phyloP scores from a whole-genome alignment of 2,797 vertebrate species.

The Steatocranus sp. region DNA sequence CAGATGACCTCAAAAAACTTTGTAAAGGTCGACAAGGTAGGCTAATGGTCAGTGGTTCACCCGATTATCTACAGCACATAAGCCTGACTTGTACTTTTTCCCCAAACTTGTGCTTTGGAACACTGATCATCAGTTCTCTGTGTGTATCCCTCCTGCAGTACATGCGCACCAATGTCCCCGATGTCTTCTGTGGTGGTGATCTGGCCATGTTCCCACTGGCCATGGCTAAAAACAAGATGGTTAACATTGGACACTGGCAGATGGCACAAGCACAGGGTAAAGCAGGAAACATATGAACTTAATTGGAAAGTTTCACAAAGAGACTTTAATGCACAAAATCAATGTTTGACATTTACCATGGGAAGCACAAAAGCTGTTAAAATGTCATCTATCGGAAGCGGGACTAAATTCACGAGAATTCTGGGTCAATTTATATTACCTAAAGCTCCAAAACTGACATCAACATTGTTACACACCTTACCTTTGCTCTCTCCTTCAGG shows the following conservation, averaged over 20 bases:
- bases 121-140: not conserved
- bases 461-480: not conserved
- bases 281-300: not conserved
- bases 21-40: constrained; percentile 81
- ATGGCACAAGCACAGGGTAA: constrained; percentile 84
- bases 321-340: not conserved
- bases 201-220: constrained; percentile 78
- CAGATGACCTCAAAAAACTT: constrained; percentile 68
- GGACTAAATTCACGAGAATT: not conserved
- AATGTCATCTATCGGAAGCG: not conserved
- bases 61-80: not conserved
- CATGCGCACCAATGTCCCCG: constrained; percentile 78
- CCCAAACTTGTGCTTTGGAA: not conserved
- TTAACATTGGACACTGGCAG: constrained; percentile 82
- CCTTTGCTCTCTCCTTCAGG: not conserved
- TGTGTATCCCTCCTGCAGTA: constrained; percentile 49
- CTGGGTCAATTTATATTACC: not conserved
- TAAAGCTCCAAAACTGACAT: not conserved
- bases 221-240: constrained; percentile 59
- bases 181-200: constrained; percentile 82
- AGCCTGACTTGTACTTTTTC: not conserved
- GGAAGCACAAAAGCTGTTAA: not conserved
- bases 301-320: not conserved
- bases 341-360: not conserved
- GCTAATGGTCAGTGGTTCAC: not conserved